phyloP scores from a whole-genome alignment of 2,113 vertebrate genomes.

The Burhinus oedicnemus region DNA sequence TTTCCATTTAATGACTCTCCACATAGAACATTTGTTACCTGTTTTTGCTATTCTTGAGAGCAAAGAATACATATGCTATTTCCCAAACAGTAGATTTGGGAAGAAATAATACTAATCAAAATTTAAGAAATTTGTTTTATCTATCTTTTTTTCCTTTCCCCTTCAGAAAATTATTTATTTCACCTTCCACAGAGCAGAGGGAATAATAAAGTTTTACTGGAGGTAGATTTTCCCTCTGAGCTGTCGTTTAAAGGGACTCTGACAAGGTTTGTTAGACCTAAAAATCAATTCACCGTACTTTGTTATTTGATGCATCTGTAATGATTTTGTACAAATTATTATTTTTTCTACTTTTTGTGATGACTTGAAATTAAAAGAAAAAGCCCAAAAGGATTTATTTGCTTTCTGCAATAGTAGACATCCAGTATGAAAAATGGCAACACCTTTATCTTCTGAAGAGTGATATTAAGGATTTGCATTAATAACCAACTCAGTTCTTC shows the following conservation, averaged over 20 bases:
- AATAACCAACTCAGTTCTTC: slow-evolving; percentile 3
- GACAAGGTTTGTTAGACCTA: neutral
- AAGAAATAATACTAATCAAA: neutral
- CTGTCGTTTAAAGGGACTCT: neutral
- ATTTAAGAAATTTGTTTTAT: neutral
- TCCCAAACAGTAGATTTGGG: neutral
- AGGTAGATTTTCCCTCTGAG: neutral
- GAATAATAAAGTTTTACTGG: neutral
- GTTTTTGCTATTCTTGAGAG: neutral
- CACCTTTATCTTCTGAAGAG: slow-evolving; percentile 24
- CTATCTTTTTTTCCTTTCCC: neutral
- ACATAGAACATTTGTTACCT: neutral
- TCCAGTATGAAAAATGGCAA: neutral
- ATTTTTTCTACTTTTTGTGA: neutral
- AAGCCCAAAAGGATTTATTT: neutral
- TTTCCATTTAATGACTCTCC: neutral
- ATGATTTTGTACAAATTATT: neutral
- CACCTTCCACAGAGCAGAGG: neutral
- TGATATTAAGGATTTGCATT: slow-evolving; percentile 41
- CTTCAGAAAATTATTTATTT: neutral
- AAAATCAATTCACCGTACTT: neutral
- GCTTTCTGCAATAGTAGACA: neutral
- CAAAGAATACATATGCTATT: neutral
- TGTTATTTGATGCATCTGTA: neutral
- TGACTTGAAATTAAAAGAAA: neutral